phyloP scores from a whole-genome alignment of 2,113 vertebrate species.

The Heliornis fulica region DNA sequence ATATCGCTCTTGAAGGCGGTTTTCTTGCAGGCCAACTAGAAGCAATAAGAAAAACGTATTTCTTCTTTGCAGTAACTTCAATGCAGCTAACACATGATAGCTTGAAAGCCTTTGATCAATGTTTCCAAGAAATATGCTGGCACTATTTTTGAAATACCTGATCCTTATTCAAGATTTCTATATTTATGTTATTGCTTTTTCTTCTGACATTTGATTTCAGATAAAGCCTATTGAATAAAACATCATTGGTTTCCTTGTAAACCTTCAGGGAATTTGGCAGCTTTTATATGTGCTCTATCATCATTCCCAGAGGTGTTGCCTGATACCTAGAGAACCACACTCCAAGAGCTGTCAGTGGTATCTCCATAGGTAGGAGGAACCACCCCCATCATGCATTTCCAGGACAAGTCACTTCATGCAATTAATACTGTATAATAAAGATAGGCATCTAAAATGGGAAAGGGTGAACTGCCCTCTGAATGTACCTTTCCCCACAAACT shows the following conservation, averaged over 20 bases:
- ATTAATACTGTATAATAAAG: background rate
- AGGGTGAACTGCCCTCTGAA: background rate
- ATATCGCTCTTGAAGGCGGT: background rate
- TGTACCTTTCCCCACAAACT: background rate
- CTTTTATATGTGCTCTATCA: background rate
- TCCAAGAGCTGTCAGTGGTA: background rate
- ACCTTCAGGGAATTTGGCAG: background rate
- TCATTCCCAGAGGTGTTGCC: background rate
- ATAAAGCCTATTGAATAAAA: background rate
- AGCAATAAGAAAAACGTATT: background rate
- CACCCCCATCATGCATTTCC: fast-evolving
- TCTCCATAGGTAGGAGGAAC: background rate
- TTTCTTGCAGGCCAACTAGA: background rate
- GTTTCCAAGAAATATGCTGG: background rate
- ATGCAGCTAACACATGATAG: background rate
- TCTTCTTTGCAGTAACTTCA: background rate
- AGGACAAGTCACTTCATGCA: background rate
- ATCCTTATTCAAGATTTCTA: background rate
- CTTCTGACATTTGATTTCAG: background rate
- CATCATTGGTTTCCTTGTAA: background rate
- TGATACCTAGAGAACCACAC: background rate
- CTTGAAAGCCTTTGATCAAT: background rate
- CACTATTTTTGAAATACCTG: background rate
- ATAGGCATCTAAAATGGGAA: background rate
- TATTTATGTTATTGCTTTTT: background rate